These are phyloP conservation scores for Grammomys surdaster DNA, from an alignment of 2,113 vertebrate species.

Conservation along the genomic window DNA sequence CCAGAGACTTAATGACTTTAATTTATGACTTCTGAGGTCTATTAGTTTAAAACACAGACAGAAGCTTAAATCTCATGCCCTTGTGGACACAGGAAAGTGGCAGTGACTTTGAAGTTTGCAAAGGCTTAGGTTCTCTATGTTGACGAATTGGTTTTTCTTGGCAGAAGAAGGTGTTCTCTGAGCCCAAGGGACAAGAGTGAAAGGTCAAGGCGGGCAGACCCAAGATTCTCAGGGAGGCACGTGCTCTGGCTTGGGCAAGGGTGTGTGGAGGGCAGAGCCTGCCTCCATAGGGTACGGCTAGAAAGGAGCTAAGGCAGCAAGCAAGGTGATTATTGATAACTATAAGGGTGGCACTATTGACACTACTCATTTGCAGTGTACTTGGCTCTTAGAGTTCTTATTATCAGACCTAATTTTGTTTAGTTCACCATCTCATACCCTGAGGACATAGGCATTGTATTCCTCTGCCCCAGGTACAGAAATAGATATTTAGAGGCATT, in stretches of 20 bases:
- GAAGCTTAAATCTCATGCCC: slow-evolving; percentile 37
- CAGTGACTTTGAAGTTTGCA: background rate
- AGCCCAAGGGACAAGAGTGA: background rate
- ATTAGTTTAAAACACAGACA: background rate
- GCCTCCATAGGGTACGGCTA: background rate
- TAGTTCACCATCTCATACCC: background rate
- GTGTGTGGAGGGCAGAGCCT: background rate
- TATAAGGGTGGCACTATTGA: too few species aligned
- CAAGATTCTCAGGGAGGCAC: background rate
- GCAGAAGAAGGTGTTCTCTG: slow-evolving; percentile 8
- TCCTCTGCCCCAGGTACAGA: background rate
- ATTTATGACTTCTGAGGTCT: background rate
- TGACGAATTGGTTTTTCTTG: background rate
- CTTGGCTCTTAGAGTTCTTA: too few species aligned
- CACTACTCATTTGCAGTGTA: background rate
- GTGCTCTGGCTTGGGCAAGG: background rate
- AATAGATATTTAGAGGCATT: background rate
- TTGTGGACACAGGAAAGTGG: background rate
- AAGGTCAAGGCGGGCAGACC: background rate
- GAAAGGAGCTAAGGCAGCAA: background rate
- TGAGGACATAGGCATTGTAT: background rate
- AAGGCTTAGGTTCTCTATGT: background rate
- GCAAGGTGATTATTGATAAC: background rate
- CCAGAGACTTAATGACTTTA: background rate
- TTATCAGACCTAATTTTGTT: background rate